phyloP scores from a whole-genome alignment of 2,113 vertebrate species.

The Oreochromis aureus region DNA sequence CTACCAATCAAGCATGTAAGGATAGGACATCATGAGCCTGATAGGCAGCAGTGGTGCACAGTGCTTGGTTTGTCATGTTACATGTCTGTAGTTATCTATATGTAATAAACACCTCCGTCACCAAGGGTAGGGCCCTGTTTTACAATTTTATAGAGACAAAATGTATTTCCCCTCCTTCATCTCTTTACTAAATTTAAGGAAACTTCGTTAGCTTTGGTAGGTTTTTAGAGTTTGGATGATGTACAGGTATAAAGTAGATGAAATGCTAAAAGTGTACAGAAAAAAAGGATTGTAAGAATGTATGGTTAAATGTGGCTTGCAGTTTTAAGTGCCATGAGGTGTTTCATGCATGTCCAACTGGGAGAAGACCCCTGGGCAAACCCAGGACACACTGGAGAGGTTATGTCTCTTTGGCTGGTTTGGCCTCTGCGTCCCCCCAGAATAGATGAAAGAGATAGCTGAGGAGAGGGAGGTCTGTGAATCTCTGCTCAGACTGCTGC shows the following conservation, averaged over 20 bases:
- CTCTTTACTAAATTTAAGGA: neutral
- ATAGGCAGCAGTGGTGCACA: neutral
- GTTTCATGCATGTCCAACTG: neutral
- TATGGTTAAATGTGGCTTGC: neutral
- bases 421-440: neutral
- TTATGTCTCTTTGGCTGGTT: neutral
- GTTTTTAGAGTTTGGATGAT: neutral
- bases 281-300: neutral
- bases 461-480: neutral
- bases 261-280: neutral
- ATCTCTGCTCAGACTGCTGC: neutral
- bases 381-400: neutral
- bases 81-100: neutral
- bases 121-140: neutral
- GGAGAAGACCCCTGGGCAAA: neutral
- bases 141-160: neutral
- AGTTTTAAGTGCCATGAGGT: too few species aligned
- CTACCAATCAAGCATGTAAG: neutral
- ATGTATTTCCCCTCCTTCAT: neutral
- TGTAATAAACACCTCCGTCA: neutral
- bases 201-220: neutral
- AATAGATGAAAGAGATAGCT: neutral
- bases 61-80: neutral
- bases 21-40: neutral
- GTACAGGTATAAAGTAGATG: neutral